Evolutionary conservation across 2,797 vertebrate species (phyloP).

Genomic region (Clarias pachynema): DNA sequence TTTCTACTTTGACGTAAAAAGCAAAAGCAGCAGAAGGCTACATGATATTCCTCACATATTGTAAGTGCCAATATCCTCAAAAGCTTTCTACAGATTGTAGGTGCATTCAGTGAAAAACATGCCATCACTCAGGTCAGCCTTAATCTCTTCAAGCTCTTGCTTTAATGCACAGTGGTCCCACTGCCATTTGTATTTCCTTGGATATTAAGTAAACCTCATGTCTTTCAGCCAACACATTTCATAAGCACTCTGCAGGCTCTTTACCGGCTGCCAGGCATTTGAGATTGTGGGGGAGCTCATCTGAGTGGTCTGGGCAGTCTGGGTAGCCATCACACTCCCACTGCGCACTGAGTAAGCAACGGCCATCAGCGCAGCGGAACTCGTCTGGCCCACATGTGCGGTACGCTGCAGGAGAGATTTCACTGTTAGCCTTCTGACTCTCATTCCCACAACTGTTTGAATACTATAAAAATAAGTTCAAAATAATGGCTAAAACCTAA

Average conservation of each 20-base stretch:
- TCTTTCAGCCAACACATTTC: conserved; percentile 60
- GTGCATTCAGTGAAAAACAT: conserved; percentile 45
- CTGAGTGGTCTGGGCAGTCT: conserved; percentile 94
- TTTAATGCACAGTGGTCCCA: conserved; percentile 53
- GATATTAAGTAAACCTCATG: conserved; percentile 50
- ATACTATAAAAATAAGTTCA: conserved; percentile 2
- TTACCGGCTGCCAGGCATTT: conserved; percentile 92
- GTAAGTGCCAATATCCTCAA: conserved; percentile 45
- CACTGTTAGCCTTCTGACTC: conserved; percentile 33
- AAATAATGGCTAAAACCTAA: background rate
- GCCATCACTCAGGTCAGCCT: conserved; percentile 49
- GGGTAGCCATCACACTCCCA: conserved; percentile 97
- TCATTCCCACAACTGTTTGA: background rate
- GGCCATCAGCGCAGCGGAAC: conserved; percentile 91
- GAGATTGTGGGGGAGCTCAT: conserved; percentile 91
- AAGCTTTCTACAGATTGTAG: conserved; percentile 46
- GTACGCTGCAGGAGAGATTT: conserved; percentile 77
- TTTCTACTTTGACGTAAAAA: conserved; percentile 33
- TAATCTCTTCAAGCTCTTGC: conserved; percentile 51
- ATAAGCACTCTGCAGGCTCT: conserved; percentile 66
- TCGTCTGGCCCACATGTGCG: conserved; percentile 86
- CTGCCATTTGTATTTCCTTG: conserved; percentile 53
- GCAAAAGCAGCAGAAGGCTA: conserved; percentile 37
- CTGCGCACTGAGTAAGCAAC: conserved; percentile 89
- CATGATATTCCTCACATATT: conserved; percentile 40